Percentiles rank a stretch among this genome's conserved stretches.
Conservation (phyloP, 2,888 invertebrate species). For the Drepana falcataria region DNA sequence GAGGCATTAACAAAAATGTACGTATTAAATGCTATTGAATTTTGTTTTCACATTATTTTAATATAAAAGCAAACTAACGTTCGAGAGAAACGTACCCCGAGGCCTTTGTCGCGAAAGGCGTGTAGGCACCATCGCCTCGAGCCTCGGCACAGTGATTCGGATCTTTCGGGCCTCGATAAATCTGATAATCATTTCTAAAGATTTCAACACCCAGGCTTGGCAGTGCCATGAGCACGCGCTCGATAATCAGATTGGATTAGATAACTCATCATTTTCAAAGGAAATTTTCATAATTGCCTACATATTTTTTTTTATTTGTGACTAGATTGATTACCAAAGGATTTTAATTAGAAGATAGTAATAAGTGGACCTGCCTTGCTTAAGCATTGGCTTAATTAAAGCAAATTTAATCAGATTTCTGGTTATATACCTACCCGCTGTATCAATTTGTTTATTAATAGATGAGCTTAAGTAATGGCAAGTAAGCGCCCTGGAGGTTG, state of each 20-base stretch:
- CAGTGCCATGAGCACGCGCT: constrained; percentile 12
- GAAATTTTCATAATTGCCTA: constrained; percentile 1
- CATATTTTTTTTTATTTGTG: not conserved
- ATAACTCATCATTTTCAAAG: not conserved
- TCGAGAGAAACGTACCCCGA: constrained; percentile 35
- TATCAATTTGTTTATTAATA: constrained; percentile 76
- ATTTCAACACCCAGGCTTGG: constrained; percentile 41
- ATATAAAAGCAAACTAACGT: constrained; percentile 29
- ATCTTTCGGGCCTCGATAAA: constrained; percentile 47
- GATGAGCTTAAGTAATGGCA: constrained; percentile 76
- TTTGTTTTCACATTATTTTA: constrained; percentile 9
- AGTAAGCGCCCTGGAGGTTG: constrained; percentile 67
- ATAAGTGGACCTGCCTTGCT: not conserved
- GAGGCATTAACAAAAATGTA: constrained; percentile 5
- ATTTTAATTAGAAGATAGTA: not conserved
- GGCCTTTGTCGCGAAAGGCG: constrained; percentile 47
- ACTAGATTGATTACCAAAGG: not conserved
- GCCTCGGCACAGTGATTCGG: constrained; percentile 43
- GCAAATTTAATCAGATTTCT: constrained; percentile 43
- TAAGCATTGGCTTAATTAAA: constrained; percentile 4
- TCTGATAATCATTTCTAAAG: constrained; percentile 49
- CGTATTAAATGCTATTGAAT: constrained; percentile 1
- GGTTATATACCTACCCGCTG: constrained; percentile 53
- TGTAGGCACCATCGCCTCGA: constrained; percentile 39
- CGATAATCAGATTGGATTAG: constrained; percentile 3